Percentiles rank a stretch among this genome's conserved stretches.
Evolutionary conservation across 2,888 invertebrate species (phyloP).

Genomic region (Microchrysa polita): DNA sequence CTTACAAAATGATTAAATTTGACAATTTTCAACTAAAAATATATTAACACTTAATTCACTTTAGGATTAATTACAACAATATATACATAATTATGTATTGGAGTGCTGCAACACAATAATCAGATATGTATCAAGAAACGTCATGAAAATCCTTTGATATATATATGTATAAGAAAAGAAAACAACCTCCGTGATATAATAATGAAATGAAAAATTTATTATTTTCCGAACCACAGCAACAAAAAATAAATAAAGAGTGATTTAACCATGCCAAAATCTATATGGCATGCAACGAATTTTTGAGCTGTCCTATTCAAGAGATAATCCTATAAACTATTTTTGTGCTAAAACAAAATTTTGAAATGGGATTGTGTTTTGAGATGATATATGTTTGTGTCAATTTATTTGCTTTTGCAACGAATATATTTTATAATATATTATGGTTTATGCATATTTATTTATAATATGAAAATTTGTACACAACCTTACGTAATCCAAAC

Average conservation of each 20-base stretch:
- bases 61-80: constrained; percentile 37
- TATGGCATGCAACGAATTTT: too few relatives aligned
- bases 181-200: background rate
- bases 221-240: background rate
- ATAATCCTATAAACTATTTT: too few relatives aligned
- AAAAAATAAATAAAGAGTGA: background rate
- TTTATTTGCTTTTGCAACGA: too few relatives aligned
- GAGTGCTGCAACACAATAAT: background rate
- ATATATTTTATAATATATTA: too few relatives aligned
- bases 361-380: too few relatives aligned
- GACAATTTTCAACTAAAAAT: constrained; percentile 27
- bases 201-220: background rate
- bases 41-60: constrained; percentile 34
- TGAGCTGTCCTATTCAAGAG: too few relatives aligned
- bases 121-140: too few relatives aligned
- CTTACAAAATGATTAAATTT: constrained; percentile 44
- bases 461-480: too few relatives aligned
- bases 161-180: background rate
- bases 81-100: constrained; percentile 36
- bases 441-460: too few relatives aligned
- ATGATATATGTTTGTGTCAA: too few relatives aligned
- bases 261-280: background rate
- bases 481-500: too few relatives aligned
- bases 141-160: background rate
- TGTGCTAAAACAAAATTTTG: too few relatives aligned